Base-by-base conservation (phyloP, 2,797 vertebrate species). In the Bovichtus variegatus region DNA sequence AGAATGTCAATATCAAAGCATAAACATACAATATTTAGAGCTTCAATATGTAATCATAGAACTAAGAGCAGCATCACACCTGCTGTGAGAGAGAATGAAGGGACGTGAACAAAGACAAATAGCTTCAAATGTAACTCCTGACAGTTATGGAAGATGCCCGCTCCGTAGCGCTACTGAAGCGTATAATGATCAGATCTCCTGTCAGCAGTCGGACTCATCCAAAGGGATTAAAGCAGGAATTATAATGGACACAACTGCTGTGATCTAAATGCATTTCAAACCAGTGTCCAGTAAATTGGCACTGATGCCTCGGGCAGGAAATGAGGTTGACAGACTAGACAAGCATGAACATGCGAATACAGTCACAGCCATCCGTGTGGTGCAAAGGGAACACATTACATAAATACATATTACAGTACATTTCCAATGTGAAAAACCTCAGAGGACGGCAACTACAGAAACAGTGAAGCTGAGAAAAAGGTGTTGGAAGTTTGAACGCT, bases 241-340 rank as follows among this genome's bases (percentile, higher is more conserved):
- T 47, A 41, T 53, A 34, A 57, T 3, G 13, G 23, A 18, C 18
- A 29, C 36, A 21, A 23, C 31, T 10, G 21, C 61, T 41, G 34
- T 18, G 13, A 0, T 51, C 38, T 43, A 23, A 44, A 63, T 11
- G 51, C 58, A 3, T 62, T 55, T 57, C 8, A 29, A 18, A 31
- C 21, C 38, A 29, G 41, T 0, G 9, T 19, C 29, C 63, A 53
- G 36, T 34, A 15, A 68, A 62, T 27, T 51, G 21, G 51, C 44
- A 13, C 49, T 46, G 51, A 73, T 49, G 69, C 55, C 34, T 49
- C 69, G 7, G 55, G 62, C 55, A 61, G 76, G 57, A 73, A 62
- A 67, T 27, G 55, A 67, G 38, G 19, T 23, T 0, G 41, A 62
- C 38, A 21, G 43, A 47, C 68, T 19, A 29, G 62, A 78, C 29